Percentiles rank a stretch among this genome's conserved stretches.
Conservation (phyloP, 2,113 vertebrate species). For the Xiphophorus hellerii region DNA sequence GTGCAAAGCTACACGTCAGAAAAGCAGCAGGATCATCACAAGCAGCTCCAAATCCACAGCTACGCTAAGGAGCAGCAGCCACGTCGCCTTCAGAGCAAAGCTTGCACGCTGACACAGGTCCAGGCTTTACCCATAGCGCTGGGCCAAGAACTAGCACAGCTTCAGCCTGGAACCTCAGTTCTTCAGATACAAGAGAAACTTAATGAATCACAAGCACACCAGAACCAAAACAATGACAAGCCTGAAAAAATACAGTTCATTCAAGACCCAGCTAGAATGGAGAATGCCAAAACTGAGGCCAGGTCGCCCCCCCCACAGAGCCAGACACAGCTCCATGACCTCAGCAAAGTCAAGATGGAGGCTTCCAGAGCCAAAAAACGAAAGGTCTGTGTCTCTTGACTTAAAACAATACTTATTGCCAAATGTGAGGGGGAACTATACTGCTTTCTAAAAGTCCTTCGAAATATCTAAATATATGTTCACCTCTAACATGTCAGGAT, state of each 20-base stretch:
- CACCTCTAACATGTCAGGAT: too few species aligned
- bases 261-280: conserved; percentile 1
- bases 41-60: conserved; percentile 68
- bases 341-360: background rate
- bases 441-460: too few species aligned
- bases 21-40: conserved; percentile 57
- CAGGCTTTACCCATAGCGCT: conserved; percentile 18
- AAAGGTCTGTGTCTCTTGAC: conserved; percentile 55
- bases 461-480: too few species aligned
- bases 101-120: conserved; percentile 2
- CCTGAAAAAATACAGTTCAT: background rate
- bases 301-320: background rate
- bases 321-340: conserved; percentile 5
- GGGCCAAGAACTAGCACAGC: conserved; percentile 4
- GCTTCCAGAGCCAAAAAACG: conserved; percentile 37
- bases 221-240: conserved; percentile 12
- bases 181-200: conserved; percentile 7
- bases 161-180: conserved; percentile 12
- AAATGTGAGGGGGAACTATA: too few species aligned
- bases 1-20: conserved; percentile 85
- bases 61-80: conserved; percentile 71
- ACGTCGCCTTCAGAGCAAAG: conserved; percentile 52
- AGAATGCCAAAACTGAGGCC: conserved; percentile 16
- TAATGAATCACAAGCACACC: conserved; percentile 6
- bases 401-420: too few species aligned